Evolutionary conservation across 2,113 vertebrate species (phyloP).

Genomic region (Aptenodytes patagonicus): DNA sequence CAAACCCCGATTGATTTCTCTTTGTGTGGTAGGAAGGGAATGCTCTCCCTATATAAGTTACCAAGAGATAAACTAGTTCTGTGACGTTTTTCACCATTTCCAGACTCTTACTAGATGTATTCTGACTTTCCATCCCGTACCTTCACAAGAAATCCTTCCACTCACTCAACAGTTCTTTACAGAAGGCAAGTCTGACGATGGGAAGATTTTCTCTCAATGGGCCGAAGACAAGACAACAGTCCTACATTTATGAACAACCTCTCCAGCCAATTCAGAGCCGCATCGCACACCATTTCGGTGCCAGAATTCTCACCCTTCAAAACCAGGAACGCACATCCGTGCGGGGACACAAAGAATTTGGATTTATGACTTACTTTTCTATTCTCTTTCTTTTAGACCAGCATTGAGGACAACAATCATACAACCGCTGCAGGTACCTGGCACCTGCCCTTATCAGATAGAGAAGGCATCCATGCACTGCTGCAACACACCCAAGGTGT

Average conservation of each 20-base stretch:
- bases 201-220: neutral
- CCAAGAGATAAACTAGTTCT: neutral
- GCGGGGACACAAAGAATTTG: neutral
- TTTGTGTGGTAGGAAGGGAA: neutral
- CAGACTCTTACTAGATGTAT: neutral
- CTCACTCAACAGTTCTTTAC: neutral
- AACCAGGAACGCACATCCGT: neutral
- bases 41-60: neutral
- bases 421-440: neutral
- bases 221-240: neutral
- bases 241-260: neutral
- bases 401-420: neutral
- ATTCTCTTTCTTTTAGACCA: neutral
- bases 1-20: neutral
- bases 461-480: neutral
- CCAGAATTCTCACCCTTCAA: neutral
- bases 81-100: neutral
- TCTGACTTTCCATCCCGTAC: neutral
- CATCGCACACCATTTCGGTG: accelerated
- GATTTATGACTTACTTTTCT: neutral
- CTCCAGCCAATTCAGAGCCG: neutral
- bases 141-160: neutral
- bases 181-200: neutral
- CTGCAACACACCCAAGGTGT: neutral
- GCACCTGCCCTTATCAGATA: neutral